Conservation (phyloP, 2,113 vertebrate genomes). For the Oxyura jamaicensis region DNA sequence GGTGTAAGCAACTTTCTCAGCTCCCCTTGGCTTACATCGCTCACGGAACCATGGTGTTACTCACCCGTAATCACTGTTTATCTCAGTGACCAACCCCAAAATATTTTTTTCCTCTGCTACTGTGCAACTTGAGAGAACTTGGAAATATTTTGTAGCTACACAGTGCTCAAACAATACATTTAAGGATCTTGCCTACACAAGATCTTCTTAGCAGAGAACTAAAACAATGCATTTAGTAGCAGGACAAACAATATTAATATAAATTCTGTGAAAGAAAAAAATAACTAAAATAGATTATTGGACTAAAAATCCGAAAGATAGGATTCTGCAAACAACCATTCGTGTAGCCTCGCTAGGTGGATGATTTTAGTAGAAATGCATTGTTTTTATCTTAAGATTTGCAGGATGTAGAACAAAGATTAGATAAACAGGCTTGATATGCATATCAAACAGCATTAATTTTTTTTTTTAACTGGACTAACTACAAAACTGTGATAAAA, state of each 20-base stretch:
- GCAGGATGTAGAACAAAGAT: slow-evolving; percentile 12
- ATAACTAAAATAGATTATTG: background rate
- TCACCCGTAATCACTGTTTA: background rate
- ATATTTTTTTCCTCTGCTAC: background rate
- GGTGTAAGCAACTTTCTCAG: background rate
- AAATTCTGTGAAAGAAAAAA: background rate
- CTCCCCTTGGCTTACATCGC: background rate
- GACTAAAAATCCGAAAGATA: background rate
- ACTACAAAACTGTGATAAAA: slow-evolving; percentile 1
- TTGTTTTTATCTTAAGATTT: slow-evolving; percentile 1
- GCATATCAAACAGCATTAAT: background rate
- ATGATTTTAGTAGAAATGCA: background rate
- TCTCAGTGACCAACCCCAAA: slow-evolving; percentile 3
- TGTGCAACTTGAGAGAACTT: background rate
- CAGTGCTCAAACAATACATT: accelerated
- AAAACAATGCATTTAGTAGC: background rate
- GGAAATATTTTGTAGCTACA: background rate
- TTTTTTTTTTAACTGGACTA: background rate
- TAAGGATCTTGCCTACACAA: background rate
- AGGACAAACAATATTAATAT: background rate
- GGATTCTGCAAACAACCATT: background rate
- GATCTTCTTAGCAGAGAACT: background rate
- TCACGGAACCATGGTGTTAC: background rate
- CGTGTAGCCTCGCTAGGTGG: background rate
- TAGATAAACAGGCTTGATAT: background rate